Conservation (phyloP, 92 coral and sea anemone genomes). For the Nematostella vectensis region DNA sequence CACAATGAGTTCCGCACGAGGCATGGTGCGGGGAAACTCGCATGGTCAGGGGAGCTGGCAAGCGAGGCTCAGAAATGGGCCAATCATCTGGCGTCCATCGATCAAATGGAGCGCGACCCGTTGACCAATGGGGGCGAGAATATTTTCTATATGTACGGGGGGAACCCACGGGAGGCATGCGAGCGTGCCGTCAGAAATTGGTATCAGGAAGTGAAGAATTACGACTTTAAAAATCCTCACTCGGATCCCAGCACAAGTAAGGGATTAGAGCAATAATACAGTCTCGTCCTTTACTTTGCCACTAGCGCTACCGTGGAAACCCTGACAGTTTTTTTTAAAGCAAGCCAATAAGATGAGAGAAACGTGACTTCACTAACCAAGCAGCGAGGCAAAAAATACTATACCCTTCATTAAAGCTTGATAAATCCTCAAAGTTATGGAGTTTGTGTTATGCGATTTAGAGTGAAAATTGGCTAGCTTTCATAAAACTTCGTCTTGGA, state of each 20-base stretch:
- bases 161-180: conserved; percentile 73
- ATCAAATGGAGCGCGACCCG: conserved; percentile 74
- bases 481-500: too few species aligned
- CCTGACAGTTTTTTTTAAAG: too few species aligned
- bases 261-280: conserved; percentile 11
- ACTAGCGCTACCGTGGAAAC: too few species aligned
- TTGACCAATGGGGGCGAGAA: conserved; percentile 52
- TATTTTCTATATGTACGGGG: conserved; percentile 81
- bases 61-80: conserved; percentile 81
- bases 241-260: conserved; percentile 59
- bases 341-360: too few species aligned
- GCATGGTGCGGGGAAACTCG: conserved; percentile 50
- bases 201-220: conserved; percentile 72
- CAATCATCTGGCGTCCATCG: conserved; percentile 82
- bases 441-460: too few species aligned
- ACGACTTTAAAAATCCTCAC: conserved; percentile 48
- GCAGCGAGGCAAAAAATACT: too few species aligned
- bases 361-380: too few species aligned
- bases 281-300: too few species aligned
- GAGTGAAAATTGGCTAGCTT: too few species aligned
- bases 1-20: conserved; percentile 59
- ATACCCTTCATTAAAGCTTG: too few species aligned
- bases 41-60: conserved; percentile 66
- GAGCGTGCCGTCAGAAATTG: conserved; percentile 74
- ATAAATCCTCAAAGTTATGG: too few species aligned